These are phyloP conservation scores for Augiades crinisus DNA, from an alignment of 2,888 invertebrate species.

Conservation along the genomic window DNA sequence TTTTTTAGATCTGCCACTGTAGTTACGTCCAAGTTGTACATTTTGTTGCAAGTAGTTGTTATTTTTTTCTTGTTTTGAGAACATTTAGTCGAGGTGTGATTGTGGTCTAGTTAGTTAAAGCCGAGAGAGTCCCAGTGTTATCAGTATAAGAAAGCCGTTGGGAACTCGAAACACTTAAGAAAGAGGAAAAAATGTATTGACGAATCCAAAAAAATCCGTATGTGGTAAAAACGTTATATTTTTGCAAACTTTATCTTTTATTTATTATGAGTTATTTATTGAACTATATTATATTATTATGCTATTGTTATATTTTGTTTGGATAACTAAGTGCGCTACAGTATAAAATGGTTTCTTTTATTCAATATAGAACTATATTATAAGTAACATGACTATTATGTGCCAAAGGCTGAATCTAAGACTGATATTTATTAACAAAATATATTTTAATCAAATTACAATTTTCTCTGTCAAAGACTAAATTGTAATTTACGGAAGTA, in stretches of 20 bases:
- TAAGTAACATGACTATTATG: background rate
- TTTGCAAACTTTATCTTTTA: background rate
- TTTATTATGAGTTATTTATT: background rate
- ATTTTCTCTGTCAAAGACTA: background rate
- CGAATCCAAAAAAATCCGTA: background rate
- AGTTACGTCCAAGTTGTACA: background rate
- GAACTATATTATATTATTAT: background rate
- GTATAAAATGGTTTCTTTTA: background rate
- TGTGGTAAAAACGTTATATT: background rate
- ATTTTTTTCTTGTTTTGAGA: background rate
- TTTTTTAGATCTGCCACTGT: background rate
- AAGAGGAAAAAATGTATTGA: background rate
- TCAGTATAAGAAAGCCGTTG: conserved; percentile 2
- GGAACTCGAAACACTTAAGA: conserved; percentile 8
- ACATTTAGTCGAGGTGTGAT: conserved; percentile 10
- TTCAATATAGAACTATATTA: too few relatives aligned
- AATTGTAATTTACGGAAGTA: background rate
- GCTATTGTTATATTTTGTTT: background rate
- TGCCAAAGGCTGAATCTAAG: background rate
- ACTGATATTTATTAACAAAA: background rate
- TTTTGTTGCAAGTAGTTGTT: conserved; percentile 2
- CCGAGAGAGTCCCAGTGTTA: conserved; percentile 24
- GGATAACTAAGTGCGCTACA: background rate
- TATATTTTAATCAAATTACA: background rate
- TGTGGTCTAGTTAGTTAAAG: conserved; percentile 16